These are phyloP conservation scores for Barypeithes pellucidus DNA, from an alignment of 2,888 invertebrate genomes.

Conservation along the genomic window DNA sequence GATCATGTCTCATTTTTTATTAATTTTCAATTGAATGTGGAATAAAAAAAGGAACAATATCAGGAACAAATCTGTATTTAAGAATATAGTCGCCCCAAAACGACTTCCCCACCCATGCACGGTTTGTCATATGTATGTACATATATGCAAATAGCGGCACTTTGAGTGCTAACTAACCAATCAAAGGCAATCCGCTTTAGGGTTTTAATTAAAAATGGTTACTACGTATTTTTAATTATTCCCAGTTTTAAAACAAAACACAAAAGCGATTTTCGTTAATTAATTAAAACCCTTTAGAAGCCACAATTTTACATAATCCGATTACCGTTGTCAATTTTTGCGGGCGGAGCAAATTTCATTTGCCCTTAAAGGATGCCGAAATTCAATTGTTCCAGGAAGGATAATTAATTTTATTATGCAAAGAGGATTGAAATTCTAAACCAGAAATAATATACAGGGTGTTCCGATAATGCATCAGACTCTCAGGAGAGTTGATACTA, in stretches of 20 bases:
- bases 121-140: no score
- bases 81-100: no score
- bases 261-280: not conserved
- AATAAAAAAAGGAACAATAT: no score
- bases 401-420: not conserved
- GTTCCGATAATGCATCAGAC: no score
- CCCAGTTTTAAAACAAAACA: not conserved
- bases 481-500: no score
- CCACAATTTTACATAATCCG: constrained; percentile 6
- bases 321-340: not conserved
- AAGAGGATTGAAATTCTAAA: not conserved
- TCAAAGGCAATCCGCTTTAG: not conserved
- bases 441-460: no score
- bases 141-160: no score
- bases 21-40: no score
- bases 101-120: no score
- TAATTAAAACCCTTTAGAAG: not conserved
- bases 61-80: no score
- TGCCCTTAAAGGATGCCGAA: not conserved
- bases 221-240: not conserved
- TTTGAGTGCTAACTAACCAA: no score
- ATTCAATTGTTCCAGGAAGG: not conserved
- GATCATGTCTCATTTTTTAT: no score
- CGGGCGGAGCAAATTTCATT: not conserved
- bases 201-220: not conserved